Conservation (phyloP, 2,888 invertebrate genomes). For the Papilio gigon region DNA sequence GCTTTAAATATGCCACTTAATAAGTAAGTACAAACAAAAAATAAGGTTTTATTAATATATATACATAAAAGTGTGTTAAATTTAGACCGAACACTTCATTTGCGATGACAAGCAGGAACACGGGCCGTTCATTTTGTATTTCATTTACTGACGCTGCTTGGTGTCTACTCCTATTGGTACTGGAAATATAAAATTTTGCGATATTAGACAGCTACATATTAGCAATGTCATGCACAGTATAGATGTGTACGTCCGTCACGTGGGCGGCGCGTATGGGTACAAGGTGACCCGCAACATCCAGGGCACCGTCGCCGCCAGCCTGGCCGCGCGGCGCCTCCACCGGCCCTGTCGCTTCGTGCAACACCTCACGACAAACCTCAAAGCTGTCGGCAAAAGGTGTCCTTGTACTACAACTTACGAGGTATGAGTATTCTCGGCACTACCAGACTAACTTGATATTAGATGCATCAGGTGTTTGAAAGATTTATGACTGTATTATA, state of each 20-base stretch:
- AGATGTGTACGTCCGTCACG: slow-evolving; percentile 78
- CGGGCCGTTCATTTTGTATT: too few relatives aligned
- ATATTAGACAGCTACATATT: neutral
- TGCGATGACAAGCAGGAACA: too few relatives aligned
- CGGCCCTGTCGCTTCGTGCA: slow-evolving; percentile 84
- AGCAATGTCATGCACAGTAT: slow-evolving; percentile 39
- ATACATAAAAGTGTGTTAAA: too few relatives aligned
- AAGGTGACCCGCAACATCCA: slow-evolving; percentile 84
- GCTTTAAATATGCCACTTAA: slow-evolving; percentile 41
- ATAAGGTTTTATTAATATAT: too few relatives aligned
- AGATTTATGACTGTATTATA: too few relatives aligned
- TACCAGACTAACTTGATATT: too few relatives aligned
- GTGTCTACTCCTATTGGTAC: too few relatives aligned
- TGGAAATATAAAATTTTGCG: too few relatives aligned
- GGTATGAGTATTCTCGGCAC: too few relatives aligned
- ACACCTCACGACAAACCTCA: slow-evolving; percentile 84
- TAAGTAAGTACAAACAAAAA: slow-evolving; percentile 1
- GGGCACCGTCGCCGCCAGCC: slow-evolving; percentile 83
- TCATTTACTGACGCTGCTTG: too few relatives aligned
- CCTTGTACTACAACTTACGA: slow-evolving; percentile 75
- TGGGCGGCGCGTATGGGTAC: slow-evolving; percentile 87
- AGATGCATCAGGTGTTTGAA: too few relatives aligned
- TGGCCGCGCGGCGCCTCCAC: slow-evolving; percentile 82
- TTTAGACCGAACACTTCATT: too few relatives aligned
- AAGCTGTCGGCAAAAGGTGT: slow-evolving; percentile 80